Percentiles rank a stretch among this genome's conserved stretches.
Conservation (phyloP, 2,888 invertebrate species). For the Diploptera punctata region DNA sequence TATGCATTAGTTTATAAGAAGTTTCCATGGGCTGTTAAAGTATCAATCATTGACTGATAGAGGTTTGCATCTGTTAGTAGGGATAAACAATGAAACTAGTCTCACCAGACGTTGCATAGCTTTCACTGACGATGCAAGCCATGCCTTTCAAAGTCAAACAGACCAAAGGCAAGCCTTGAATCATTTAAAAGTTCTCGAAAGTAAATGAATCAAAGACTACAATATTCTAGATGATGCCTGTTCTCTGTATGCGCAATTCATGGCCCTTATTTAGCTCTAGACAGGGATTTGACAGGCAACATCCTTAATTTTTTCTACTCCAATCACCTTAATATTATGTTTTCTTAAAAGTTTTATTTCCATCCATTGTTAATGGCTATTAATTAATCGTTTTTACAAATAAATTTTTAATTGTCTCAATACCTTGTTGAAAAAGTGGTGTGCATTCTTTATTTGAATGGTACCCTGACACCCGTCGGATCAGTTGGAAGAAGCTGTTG, state of each 20-base stretch:
- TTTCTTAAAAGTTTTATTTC: conserved; percentile 44
- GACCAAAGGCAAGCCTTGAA: conserved; percentile 32
- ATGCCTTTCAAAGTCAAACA: conserved; percentile 32
- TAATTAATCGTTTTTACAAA: conserved; percentile 46
- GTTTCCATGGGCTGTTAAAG: conserved; percentile 48
- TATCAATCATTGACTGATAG: conserved; percentile 44
- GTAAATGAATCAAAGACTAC: conserved; percentile 31
- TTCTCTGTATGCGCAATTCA: conserved; percentile 16
- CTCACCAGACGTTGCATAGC: conserved; percentile 43
- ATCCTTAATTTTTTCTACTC: conserved; percentile 37
- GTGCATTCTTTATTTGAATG: conserved; percentile 41
- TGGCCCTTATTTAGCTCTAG: conserved; percentile 38
- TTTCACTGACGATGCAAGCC: conserved; percentile 43
- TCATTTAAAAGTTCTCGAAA: conserved; percentile 34
- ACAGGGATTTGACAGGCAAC: conserved; percentile 40
- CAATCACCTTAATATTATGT: conserved; percentile 39
- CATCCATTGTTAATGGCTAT: conserved; percentile 45
- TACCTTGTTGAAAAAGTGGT: conserved; percentile 44
- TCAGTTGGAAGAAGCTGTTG: conserved; percentile 30
- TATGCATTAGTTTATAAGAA: conserved; percentile 50
- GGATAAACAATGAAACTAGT: conserved; percentile 36
- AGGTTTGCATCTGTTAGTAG: conserved; percentile 44
- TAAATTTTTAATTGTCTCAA: conserved; percentile 46
- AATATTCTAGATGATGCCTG: conserved; percentile 32
- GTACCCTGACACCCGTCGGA: conserved; percentile 15